A percentile compares a stretch with the other conserved stretches of the same genome.
Evolutionary conservation across 2,113 vertebrate species (phyloP).

Genomic region (Carassius auratus): DNA sequence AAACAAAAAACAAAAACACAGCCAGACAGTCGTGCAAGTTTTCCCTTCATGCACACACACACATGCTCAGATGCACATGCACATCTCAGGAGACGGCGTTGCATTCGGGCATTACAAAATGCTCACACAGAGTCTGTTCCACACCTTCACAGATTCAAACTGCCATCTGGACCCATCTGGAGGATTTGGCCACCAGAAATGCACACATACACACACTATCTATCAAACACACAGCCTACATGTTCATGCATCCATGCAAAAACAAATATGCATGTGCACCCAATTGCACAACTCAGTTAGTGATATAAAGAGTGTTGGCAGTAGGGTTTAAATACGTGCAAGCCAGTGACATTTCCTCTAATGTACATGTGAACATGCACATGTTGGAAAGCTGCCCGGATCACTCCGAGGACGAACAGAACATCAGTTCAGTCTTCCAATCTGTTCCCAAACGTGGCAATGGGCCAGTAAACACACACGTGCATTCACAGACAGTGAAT

Average conservation of each 20-base stretch:
- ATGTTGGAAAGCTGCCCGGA: constrained; percentile 10
- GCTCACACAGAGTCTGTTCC: constrained; percentile 37
- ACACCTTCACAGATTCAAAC: constrained; percentile 42
- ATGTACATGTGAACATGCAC: constrained; percentile 10
- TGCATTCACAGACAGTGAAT: constrained; percentile 12
- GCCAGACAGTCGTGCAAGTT: constrained; percentile 44
- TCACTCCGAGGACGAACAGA: constrained; percentile 14
- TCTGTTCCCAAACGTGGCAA: neutral
- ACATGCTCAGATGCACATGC: neutral
- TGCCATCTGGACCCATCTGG: constrained; percentile 50
- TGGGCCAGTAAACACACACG: neutral
- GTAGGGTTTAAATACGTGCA: neutral
- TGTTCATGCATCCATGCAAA: neutral
- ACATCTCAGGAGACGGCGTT: constrained; percentile 5
- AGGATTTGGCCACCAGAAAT: constrained; percentile 16
- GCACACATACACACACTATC: neutral
- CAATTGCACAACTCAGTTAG: neutral
- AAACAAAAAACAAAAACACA: constrained; percentile 57
- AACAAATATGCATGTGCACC: neutral
- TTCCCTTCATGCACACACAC: neutral
- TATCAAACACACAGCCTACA: neutral
- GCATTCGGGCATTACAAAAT: constrained; percentile 42
- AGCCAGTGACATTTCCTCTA: neutral
- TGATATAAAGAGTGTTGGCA: neutral
- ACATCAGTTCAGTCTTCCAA: constrained; percentile 31